phyloP scores from a whole-genome alignment of 2,797 vertebrate species.

The Paguma larvata region DNA sequence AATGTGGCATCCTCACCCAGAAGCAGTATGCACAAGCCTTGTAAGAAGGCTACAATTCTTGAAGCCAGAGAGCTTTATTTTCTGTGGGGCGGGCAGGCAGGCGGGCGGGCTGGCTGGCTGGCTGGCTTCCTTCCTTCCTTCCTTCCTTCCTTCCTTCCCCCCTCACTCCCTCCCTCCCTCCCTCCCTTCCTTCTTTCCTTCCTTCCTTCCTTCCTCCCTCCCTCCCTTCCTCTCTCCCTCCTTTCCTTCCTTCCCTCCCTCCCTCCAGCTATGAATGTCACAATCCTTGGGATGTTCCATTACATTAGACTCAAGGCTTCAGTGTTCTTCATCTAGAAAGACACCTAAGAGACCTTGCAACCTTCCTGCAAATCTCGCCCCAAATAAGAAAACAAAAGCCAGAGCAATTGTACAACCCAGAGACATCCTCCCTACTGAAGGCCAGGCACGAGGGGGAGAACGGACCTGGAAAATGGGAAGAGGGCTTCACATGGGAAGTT shows the following conservation, averaged over 20 bases:
- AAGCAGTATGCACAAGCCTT: background rate
- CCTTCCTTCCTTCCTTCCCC: background rate
- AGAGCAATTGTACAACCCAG: background rate
- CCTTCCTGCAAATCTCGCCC: conserved; percentile 5
- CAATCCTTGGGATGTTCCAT: background rate
- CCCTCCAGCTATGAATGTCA: background rate
- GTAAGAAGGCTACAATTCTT: conserved; percentile 27
- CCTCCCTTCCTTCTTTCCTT: background rate
- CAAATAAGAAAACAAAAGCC: conserved; percentile 11
- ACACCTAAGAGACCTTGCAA: conserved; percentile 1
- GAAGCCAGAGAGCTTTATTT: conserved; percentile 38
- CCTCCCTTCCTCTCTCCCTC: background rate
- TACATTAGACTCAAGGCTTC: conserved; percentile 37
- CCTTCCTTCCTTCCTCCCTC: background rate
- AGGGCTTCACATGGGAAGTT: background rate
- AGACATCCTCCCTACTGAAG: background rate
- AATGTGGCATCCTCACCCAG: background rate
- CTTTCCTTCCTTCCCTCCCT: background rate
- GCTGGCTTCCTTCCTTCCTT: background rate
- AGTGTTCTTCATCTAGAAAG: conserved; percentile 59
- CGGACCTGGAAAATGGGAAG: background rate
- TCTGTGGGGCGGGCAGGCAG: background rate
- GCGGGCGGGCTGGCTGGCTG: no score
- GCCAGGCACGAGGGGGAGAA: background rate
- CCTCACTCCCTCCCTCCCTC: background rate